A percentile compares a stretch with the other conserved stretches of the same genome.
Evolutionary conservation across 2,888 invertebrate species (phyloP).

Genomic region (Caenorhabditis macrosperma): DNA sequence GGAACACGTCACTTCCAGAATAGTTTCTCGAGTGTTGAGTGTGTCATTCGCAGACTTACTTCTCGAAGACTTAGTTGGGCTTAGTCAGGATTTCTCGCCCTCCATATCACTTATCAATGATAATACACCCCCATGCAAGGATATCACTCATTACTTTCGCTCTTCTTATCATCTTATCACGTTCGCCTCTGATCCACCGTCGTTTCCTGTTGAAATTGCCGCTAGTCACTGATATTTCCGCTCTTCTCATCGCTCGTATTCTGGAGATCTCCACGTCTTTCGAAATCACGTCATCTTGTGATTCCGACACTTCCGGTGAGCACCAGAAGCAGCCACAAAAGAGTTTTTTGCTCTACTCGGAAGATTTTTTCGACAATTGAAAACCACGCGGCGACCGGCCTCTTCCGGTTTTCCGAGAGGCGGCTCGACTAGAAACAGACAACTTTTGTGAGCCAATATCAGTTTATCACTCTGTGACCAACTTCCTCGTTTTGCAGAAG

Average conservation of each 20-base stretch:
- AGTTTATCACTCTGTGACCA: too few relatives aligned
- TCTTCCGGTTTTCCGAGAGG: background rate
- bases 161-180: too few relatives aligned
- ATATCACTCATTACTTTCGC: background rate
- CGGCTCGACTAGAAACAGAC: background rate
- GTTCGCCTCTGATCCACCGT: background rate
- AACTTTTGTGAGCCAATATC: too few relatives aligned
- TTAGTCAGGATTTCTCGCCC: constrained; percentile 5
- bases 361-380: background rate
- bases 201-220: background rate
- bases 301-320: constrained; percentile 3
- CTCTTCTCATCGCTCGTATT: background rate
- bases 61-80: constrained; percentile 6
- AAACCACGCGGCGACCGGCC: background rate
- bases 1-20: background rate
- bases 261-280: constrained; percentile 2
- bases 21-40: background rate
- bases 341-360: background rate
- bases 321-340: background rate
- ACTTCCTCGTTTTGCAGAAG: too few relatives aligned
- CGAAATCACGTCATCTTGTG: background rate
- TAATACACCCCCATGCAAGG: background rate
- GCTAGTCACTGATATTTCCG: background rate
- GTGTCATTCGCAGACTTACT: constrained; percentile 2
- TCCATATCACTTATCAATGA: background rate